Percentiles rank a stretch among this genome's conserved stretches.
phyloP scores from a whole-genome alignment of 2,888 invertebrate genomes.

The Perizoma flavofasciatum region DNA sequence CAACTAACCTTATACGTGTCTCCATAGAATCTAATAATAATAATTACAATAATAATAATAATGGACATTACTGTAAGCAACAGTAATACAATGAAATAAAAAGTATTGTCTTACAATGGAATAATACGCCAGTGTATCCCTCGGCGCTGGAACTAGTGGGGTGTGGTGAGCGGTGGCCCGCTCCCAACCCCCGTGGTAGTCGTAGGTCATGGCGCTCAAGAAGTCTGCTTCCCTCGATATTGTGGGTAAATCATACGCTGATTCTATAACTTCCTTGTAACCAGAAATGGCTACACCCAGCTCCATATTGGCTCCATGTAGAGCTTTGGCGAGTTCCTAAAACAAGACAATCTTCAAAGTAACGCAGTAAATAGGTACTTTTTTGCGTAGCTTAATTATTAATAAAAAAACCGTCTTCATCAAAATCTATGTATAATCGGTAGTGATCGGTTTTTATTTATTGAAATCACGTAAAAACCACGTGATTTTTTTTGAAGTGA shows the following conservation, averaged over 20 bases:
- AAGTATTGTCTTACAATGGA: slow-evolving; percentile 85
- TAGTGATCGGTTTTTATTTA: too few species aligned
- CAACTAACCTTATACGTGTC: too few species aligned
- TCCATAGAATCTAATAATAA: neutral
- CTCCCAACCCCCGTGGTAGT: slow-evolving; percentile 96
- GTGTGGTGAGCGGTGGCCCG: slow-evolving; percentile 91
- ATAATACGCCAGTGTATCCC: slow-evolving; percentile 89
- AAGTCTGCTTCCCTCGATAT: slow-evolving; percentile 90
- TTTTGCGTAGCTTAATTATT: too few species aligned
- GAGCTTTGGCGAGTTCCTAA: slow-evolving; percentile 86
- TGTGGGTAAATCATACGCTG: slow-evolving; percentile 90
- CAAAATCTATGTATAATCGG: too few species aligned
- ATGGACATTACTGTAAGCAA: too few species aligned
- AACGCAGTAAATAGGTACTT: too few species aligned
- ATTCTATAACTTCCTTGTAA: slow-evolving; percentile 94
- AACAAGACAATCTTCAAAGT: slow-evolving; percentile 18
- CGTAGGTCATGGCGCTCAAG: slow-evolving; percentile 93
- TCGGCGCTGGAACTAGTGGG: slow-evolving; percentile 86
- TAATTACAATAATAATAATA: too few species aligned
- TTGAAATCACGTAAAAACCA: too few species aligned
- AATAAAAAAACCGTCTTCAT: too few species aligned
- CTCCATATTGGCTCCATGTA: slow-evolving; percentile 87
- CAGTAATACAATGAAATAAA: neutral
- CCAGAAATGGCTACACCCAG: slow-evolving; percentile 94
- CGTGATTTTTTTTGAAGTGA: too few species aligned